These are phyloP conservation scores for Cyanoliseus patagonus DNA, from an alignment of 2,113 vertebrate species.

Conservation along the genomic window DNA sequence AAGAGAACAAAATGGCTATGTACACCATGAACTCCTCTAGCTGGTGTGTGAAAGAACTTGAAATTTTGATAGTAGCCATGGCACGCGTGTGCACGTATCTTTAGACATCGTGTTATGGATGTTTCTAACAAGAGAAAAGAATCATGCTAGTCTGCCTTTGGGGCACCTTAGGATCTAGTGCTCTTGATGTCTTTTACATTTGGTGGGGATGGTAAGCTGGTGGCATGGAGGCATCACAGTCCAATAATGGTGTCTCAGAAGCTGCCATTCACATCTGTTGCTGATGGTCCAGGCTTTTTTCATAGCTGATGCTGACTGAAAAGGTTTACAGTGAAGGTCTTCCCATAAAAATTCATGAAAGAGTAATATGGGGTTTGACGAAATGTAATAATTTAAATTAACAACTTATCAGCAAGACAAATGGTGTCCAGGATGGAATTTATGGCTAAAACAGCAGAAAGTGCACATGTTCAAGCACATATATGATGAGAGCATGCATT, in stretches of 20 bases:
- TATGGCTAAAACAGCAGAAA: neutral
- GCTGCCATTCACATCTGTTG: neutral
- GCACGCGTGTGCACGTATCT: neutral
- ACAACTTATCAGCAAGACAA: neutral
- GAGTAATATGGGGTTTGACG: neutral
- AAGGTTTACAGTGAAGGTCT: neutral
- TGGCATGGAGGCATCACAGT: neutral
- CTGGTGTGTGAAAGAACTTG: neutral
- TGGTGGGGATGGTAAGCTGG: neutral
- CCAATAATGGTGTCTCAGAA: neutral
- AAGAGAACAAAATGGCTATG: neutral
- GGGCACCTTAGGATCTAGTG: neutral
- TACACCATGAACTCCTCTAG: neutral
- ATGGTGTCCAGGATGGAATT: neutral
- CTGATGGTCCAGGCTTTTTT: neutral
- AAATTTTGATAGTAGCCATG: neutral
- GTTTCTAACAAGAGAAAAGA: neutral
- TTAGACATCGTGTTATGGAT: neutral
- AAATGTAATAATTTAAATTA: neutral
- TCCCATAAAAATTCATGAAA: neutral
- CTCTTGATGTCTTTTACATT: neutral
- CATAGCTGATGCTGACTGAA: neutral
- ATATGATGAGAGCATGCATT: neutral
- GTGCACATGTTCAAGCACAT: rapidly evolving
- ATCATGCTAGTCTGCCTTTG: neutral